Evolutionary conservation across 2,888 invertebrate genomes (phyloP).

Genomic region (Steromphala cineraria): DNA sequence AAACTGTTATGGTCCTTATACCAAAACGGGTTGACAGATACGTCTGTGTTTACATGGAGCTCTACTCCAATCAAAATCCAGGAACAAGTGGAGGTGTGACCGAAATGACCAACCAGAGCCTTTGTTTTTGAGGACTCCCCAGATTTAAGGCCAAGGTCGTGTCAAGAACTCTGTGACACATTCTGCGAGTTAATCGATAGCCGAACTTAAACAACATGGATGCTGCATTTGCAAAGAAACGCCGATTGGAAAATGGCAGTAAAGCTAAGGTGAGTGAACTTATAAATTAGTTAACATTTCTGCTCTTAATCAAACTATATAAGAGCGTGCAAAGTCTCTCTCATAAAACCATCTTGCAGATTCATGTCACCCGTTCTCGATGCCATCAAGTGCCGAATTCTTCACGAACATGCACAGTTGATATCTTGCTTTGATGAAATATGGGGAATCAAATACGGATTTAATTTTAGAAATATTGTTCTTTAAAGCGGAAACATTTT

Average conservation of each 20-base stretch:
- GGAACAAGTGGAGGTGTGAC: constrained; percentile 3
- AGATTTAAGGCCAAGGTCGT: not conserved
- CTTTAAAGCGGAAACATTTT: too few species aligned
- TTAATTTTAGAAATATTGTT: too few species aligned
- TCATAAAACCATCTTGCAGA: too few species aligned
- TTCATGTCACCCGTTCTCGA: too few species aligned
- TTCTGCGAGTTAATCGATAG: not conserved
- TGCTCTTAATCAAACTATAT: too few species aligned
- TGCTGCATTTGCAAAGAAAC: not conserved
- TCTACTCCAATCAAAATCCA: not conserved
- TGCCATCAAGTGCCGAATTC: too few species aligned
- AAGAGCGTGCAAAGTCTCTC: too few species aligned
- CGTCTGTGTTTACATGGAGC: not conserved
- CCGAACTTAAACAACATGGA: not conserved
- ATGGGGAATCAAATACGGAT: too few species aligned
- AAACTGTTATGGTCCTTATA: too few species aligned
- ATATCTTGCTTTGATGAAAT: too few species aligned
- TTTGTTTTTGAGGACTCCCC: not conserved
- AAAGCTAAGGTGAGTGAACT: not conserved
- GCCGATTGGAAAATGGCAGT: not conserved
- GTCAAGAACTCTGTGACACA: not conserved
- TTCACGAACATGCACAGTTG: too few species aligned
- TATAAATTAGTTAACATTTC: too few species aligned
- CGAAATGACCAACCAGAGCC: not conserved
- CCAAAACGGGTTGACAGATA: not conserved